Conservation (phyloP, 2,888 invertebrate species). For the Platycheirus rosarum region DNA sequence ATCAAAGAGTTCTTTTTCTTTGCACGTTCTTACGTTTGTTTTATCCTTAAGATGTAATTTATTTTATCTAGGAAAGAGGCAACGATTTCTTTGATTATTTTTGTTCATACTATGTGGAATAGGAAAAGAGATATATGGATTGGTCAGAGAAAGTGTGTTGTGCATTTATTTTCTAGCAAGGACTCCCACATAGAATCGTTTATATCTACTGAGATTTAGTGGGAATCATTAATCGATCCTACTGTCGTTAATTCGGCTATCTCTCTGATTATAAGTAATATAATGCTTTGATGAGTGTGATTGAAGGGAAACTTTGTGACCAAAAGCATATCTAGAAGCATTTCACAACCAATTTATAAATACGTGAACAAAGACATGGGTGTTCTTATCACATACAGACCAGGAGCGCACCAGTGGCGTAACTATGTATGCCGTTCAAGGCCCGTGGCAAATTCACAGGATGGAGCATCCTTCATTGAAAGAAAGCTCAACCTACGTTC, state of each 20-base stretch:
- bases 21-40: neutral
- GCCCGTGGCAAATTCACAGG: no score
- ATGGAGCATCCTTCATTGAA: no score
- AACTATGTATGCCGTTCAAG: no score
- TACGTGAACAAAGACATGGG: no score
- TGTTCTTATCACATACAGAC: no score
- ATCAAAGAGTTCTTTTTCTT: constrained; percentile 19
- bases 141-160: constrained; percentile 18
- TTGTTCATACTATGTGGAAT: constrained; percentile 2
- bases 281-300: neutral
- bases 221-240: neutral
- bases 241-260: neutral
- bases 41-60: constrained; percentile 33
- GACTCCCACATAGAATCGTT: neutral
- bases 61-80: constrained; percentile 37
- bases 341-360: no score
- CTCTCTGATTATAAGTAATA: neutral
- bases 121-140: constrained; percentile 17
- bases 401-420: no score
- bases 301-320: no score
- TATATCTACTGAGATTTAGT: neutral
- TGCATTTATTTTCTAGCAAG: neutral
- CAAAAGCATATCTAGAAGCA: no score
- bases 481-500: no score
- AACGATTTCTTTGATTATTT: constrained; percentile 17